Percentiles rank a stretch among this genome's conserved stretches.
Conservation (phyloP, 53 echinoderm and acorn worm genomes). For the Echinometra lucunter region DNA sequence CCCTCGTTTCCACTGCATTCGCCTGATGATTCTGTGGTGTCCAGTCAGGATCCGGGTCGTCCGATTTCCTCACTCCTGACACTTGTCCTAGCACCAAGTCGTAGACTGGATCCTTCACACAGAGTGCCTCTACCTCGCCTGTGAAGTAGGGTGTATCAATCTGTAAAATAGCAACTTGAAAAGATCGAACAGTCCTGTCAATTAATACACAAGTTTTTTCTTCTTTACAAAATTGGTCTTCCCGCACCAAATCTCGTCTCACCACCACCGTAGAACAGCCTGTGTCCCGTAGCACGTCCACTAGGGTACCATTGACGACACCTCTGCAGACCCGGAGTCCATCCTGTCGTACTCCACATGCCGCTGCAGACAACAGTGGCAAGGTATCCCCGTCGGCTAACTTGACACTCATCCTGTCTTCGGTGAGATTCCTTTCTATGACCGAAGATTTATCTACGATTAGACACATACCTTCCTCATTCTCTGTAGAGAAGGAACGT, state of each 20-base stretch:
- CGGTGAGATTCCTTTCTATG: not conserved
- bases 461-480: not conserved
- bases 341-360: not conserved
- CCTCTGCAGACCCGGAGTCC: not conserved
- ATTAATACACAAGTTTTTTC: not conserved
- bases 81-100: constrained; percentile 37
- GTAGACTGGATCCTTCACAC: constrained; percentile 2
- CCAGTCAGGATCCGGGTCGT: constrained; percentile 16
- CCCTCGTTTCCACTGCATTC: constrained; percentile 61
- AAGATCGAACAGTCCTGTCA: constrained; percentile 3
- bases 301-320: not conserved
- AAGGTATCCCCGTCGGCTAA: not conserved
- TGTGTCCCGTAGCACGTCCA: not conserved
- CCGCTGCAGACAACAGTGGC: not conserved
- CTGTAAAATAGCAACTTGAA: not conserved
- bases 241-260: not conserved
- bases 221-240: not conserved
- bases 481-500: not conserved
- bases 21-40: not conserved
- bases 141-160: constrained; percentile 34
- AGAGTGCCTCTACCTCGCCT: not conserved
- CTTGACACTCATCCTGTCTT: not conserved
- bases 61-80: not conserved
- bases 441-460: not conserved
- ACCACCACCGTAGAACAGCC: constrained; percentile 2